Evolutionary conservation across 2,113 vertebrate species (phyloP), one percentile per base, ranked within the genome.

Genomic region (Leucoraja erinaceus): DNA sequence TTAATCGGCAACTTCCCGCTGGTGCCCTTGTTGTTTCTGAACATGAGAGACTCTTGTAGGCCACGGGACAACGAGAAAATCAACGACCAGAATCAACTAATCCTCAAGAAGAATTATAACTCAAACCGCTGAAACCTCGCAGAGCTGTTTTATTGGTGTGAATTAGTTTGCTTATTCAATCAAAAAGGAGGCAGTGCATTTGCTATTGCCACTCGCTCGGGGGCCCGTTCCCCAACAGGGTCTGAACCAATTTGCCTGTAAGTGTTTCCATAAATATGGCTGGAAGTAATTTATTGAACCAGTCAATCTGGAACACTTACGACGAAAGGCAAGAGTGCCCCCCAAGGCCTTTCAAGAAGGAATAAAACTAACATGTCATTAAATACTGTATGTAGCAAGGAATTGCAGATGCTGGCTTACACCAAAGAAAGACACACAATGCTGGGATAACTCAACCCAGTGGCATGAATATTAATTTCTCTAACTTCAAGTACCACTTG

Each of bases 81-180:
- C 68, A 47, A 47, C n/a, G 0, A 28, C 8, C 90, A 91, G 68
- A 28, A 72, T 72, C 68, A 70, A n/a, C 18, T 54, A 91, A 91
- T 38, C 90, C 90, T 6, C 66, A 72, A 28, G 70, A 70, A 38
- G 31, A 91, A 68, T 25, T 11, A 47, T 12, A 70, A 72, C 38
- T 72, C 22, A 72, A 91, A 91, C 66, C 8, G 20, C 66, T 72
- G 38, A 72, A 91, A 38, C 61, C 72, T 70, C 88, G 70, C 38
- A 91, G 8, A 47, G 66, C 22, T 4, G 9, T 74, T 74, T 74
- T 72, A 91, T 72, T 72, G 66, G 66, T 72, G 68, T 91, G 68
- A 91, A 91, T 91, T 70, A 91, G 90, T 72, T 91, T 91, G 90
- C 90, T 91, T 91, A 91, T 91, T 91, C 68, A 91, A 28, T 91